Evolutionary conservation across 2,797 vertebrate genomes (phyloP).

Genomic region (Emys orbicularis): DNA sequence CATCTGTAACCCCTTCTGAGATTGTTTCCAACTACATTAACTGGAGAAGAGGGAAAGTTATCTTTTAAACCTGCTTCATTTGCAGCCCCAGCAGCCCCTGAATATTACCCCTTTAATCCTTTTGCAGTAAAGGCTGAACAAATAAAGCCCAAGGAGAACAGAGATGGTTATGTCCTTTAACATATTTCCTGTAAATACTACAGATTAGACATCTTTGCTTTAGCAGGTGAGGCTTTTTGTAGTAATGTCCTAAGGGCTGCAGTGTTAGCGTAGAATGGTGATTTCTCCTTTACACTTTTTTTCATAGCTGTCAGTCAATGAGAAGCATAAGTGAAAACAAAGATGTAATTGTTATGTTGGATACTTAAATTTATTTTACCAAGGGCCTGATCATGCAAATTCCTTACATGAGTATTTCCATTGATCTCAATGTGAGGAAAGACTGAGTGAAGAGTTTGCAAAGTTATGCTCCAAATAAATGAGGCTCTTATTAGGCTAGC

Average conservation of each 20-base stretch:
- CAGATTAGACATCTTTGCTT: not conserved
- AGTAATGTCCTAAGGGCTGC: not conserved
- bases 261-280: not conserved
- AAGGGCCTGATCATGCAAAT: accelerated
- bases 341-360: not conserved
- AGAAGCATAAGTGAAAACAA: not conserved
- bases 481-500: not conserved
- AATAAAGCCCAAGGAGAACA: accelerated
- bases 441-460: not conserved
- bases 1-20: not conserved
- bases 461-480: not conserved
- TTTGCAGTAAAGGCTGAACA: not conserved
- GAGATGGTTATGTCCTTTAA: accelerated
- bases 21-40: not conserved
- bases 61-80: not conserved
- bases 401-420: not conserved
- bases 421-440: not conserved
- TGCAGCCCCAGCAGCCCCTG: not conserved
- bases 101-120: not conserved
- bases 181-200: not conserved
- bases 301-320: not conserved
- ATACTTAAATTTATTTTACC: not conserved
- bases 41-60: not conserved
- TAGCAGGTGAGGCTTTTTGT: not conserved
- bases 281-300: not conserved